These are phyloP conservation scores for Numenius arquata DNA, from an alignment of 2,113 vertebrate genomes.

Conservation along the genomic window DNA sequence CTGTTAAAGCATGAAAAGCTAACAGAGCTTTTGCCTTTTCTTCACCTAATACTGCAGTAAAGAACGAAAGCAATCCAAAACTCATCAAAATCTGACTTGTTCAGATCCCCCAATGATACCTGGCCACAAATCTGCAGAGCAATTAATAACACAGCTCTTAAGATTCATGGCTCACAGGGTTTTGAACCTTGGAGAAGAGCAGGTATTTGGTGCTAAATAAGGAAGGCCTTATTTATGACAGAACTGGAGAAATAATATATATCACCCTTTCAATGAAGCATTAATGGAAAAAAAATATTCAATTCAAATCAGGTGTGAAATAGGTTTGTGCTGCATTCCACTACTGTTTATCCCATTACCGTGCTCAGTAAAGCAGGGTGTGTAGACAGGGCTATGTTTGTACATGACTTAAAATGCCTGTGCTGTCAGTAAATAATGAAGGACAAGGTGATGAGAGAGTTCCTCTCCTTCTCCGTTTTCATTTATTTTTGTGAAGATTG, in stretches of 20 bases:
- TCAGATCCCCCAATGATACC: not conserved
- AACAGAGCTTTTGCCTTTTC: constrained; percentile 1
- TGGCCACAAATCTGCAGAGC: not conserved
- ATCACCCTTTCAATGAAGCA: not conserved
- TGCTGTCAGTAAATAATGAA: not conserved
- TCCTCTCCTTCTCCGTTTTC: not conserved
- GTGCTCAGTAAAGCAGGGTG: constrained; percentile 17
- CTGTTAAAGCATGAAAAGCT: constrained; percentile 35
- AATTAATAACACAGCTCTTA: not conserved
- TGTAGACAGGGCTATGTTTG: constrained; percentile 34
- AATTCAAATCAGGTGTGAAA: constrained; percentile 7
- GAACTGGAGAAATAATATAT: not conserved
- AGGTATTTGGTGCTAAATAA: not conserved
- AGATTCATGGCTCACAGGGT: not conserved
- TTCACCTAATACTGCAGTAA: not conserved
- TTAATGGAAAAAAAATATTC: not conserved
- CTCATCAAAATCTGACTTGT: not conserved
- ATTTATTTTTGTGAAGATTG: not conserved
- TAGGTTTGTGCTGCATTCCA: constrained; percentile 32
- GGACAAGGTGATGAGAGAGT: not conserved
- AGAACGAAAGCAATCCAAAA: constrained; percentile 7
- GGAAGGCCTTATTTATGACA: not conserved
- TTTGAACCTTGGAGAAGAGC: not conserved
- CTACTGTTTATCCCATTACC: not conserved
- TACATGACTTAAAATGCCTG: constrained; percentile 36